A percentile compares a stretch with the other conserved stretches of the same genome.
Conservation (phyloP, 1,140 invertebrate species). For the Ephestia elutella region DNA sequence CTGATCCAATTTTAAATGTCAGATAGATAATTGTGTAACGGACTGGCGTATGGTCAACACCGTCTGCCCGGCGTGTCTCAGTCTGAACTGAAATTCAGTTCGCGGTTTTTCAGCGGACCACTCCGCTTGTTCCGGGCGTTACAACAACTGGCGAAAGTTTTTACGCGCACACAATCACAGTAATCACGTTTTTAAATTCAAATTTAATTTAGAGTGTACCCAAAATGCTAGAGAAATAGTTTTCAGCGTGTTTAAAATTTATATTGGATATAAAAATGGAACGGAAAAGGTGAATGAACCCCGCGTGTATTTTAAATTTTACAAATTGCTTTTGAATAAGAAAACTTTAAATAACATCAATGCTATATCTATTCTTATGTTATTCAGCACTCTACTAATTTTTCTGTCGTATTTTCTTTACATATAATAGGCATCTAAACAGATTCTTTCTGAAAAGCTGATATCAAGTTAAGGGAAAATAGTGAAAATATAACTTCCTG, state of each 20-base stretch:
- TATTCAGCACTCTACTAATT: neutral
- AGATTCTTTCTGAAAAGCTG: neutral
- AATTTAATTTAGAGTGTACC: neutral
- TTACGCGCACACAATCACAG: neutral
- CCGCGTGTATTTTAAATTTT: neutral
- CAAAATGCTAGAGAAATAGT: neutral
- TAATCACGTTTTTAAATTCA: neutral
- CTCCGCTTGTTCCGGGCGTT: conserved; percentile 15
- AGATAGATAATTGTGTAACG: conserved; percentile 68
- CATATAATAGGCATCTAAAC: neutral
- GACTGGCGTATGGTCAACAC: conserved; percentile 51
- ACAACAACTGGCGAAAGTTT: neutral
- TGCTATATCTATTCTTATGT: neutral
- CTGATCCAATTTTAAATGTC: conserved; percentile 72
- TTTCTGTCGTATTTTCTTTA: neutral
- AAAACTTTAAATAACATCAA: neutral
- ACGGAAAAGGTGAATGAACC: conserved; percentile 51
- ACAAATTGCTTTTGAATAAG: neutral
- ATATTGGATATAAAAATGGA: conserved; percentile 32
- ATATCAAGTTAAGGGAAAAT: neutral
- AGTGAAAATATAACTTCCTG: neutral
- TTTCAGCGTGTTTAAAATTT: neutral
- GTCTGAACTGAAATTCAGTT: conserved; percentile 22
- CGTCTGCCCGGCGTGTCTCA: conserved; percentile 35
- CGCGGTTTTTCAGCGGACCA: conserved; percentile 5